Conservation (phyloP, 1,140 invertebrate species). For the Trichonephila inaurata region DNA sequence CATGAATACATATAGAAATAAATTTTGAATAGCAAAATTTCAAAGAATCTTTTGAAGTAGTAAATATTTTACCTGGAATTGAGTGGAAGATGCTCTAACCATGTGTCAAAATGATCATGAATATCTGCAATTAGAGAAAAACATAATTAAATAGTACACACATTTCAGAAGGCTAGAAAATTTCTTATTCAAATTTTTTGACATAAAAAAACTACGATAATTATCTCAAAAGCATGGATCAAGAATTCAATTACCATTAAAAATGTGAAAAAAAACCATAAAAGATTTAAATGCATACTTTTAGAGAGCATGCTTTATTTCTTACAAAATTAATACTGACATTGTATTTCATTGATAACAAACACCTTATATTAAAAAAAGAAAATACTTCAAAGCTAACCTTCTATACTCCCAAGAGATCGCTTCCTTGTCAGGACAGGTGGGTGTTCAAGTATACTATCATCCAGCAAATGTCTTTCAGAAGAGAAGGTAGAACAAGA, state of each 20-base stretch:
- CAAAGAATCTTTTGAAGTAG: background rate
- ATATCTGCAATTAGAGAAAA: constrained; percentile 69
- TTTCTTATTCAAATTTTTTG: no score
- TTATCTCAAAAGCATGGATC: no score
- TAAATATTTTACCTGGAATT: constrained; percentile 59
- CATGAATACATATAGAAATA: background rate
- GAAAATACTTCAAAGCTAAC: background rate
- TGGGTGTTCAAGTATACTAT: constrained; percentile 81
- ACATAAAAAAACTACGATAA: no score
- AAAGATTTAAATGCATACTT: no score
- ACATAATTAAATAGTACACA: background rate
- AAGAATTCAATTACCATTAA: background rate
- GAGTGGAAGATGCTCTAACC: constrained; percentile 71
- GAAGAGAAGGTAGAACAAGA: constrained; percentile 77
- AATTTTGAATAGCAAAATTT: background rate
- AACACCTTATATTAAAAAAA: no score
- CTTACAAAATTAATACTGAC: no score
- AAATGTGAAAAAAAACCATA: no score
- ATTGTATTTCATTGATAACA: no score
- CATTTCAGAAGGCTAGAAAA: no score
- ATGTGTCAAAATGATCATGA: constrained; percentile 75
- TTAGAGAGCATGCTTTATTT: no score
- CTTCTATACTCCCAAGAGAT: constrained; percentile 76
- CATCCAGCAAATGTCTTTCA: constrained; percentile 81
- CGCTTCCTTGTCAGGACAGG: constrained; percentile 78